Conservation (phyloP, 1,140 invertebrate genomes). For the Apis florea region DNA sequence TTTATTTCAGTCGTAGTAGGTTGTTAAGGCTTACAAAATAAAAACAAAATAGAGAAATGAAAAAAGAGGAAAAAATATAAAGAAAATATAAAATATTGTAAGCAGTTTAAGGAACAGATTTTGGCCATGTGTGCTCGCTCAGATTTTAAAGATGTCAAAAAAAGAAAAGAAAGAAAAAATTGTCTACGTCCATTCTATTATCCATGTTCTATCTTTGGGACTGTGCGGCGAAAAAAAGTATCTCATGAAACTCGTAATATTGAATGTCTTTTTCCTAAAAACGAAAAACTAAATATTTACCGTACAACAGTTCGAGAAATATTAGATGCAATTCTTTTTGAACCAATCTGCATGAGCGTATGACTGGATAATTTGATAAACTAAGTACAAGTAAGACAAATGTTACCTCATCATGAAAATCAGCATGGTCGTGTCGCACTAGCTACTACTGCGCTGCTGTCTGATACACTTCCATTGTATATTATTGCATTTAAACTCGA, state of each 20-base stretch:
- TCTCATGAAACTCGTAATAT: conserved; percentile 69
- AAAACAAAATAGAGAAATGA: conserved; percentile 15
- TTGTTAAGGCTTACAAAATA: conserved; percentile 48
- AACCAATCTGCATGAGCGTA: conserved; percentile 74
- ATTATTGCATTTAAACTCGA: conserved; percentile 74
- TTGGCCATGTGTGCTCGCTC: conserved; percentile 54
- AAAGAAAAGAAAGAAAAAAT: conserved; percentile 22
- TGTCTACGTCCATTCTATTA: conserved; percentile 55
- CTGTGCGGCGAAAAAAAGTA: conserved; percentile 72
- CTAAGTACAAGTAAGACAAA: conserved; percentile 82
- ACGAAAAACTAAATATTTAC: conserved; percentile 65
- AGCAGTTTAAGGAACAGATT: conserved; percentile 61
- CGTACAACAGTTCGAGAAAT: conserved; percentile 47
- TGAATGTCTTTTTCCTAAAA: conserved; percentile 73
- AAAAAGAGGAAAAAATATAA: conserved; percentile 3
- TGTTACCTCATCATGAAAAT: conserved; percentile 82
- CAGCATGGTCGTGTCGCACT: conserved; percentile 68
- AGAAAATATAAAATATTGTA: conserved; percentile 9
- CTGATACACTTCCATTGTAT: conserved; percentile 74
- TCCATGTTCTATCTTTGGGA: conserved; percentile 71
- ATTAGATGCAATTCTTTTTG: conserved; percentile 58
- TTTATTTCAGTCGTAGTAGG: conserved; percentile 60
- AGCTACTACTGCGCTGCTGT: conserved; percentile 69
- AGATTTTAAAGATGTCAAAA: conserved; percentile 48
- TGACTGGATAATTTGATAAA: conserved; percentile 82